phyloP scores from a whole-genome alignment of 2,888 invertebrate genomes.

The Drosophila birchii region DNA sequence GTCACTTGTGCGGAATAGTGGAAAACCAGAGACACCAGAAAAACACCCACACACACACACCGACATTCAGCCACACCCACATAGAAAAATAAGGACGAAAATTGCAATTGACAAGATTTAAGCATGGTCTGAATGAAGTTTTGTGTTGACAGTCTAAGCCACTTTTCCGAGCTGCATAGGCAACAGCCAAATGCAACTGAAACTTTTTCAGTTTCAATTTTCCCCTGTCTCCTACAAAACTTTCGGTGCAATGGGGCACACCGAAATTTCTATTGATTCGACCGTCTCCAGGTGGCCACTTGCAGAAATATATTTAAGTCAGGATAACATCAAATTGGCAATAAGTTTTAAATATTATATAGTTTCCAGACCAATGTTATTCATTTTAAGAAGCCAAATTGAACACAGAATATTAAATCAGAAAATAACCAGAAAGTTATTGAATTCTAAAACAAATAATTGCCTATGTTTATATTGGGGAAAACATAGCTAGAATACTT shows the following conservation, averaged over 20 bases:
- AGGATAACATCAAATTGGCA: neutral
- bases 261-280: slow-evolving; percentile 44
- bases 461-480: neutral
- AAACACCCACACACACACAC: neutral
- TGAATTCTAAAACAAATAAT: neutral
- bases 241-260: slow-evolving; percentile 24
- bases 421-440: neutral
- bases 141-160: slow-evolving; percentile 64
- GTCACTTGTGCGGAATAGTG: slow-evolving; percentile 41
- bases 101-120: slow-evolving; percentile 59
- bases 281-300: slow-evolving; percentile 36
- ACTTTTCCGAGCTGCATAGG: slow-evolving; percentile 56
- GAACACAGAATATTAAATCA: neutral
- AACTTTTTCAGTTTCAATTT: slow-evolving; percentile 28
- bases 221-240: slow-evolving; percentile 9
- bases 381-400: neutral
- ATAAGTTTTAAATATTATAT: neutral
- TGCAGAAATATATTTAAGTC: slow-evolving; percentile 8
- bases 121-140: slow-evolving; percentile 61
- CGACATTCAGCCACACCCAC: neutral
- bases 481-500: neutral
- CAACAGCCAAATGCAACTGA: slow-evolving; percentile 23
- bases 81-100: slow-evolving; percentile 24
- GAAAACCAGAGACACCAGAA: neutral
- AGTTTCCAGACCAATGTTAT: no score